These are phyloP conservation scores for Stictonetta naevosa DNA, from an alignment of 2,113 vertebrate genomes.

Conservation along the genomic window DNA sequence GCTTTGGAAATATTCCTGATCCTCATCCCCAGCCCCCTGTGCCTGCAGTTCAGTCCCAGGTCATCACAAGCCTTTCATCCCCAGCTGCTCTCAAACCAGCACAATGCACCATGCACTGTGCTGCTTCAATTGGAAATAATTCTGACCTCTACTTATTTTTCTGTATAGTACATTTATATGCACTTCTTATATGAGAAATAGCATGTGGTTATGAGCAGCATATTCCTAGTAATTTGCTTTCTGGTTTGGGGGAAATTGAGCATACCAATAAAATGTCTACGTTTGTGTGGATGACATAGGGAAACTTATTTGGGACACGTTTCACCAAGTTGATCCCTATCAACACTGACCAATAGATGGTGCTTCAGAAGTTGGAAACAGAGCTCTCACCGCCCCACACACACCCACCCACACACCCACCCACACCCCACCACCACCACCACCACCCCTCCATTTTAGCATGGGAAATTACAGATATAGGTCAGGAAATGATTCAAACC, in stretches of 20 bases:
- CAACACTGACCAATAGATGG: neutral
- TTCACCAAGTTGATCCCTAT: neutral
- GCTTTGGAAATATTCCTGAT: neutral
- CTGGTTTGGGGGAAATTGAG: neutral
- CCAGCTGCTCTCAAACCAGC: rapidly evolving
- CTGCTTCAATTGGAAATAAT: neutral
- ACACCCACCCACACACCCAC: no score
- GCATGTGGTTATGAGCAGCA: neutral
- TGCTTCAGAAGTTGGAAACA: neutral
- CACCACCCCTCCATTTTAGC: neutral
- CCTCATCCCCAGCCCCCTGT: no score
- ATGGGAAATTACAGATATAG: neutral
- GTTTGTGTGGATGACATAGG: neutral
- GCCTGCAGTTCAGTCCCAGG: neutral
- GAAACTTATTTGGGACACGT: neutral
- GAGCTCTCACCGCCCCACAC: neutral
- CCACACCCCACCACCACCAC: no score
- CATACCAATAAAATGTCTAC: neutral
- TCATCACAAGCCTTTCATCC: neutral
- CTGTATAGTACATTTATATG: neutral
- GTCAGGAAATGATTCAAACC: neutral
- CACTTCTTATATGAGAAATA: neutral
- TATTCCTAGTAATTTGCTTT: neutral
- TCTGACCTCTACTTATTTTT: neutral
- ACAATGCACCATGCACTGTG: rapidly evolving